These are phyloP conservation scores for Spatulosminthurus flaviceps DNA, from an alignment of 2,888 invertebrate genomes.

Conservation along the genomic window DNA sequence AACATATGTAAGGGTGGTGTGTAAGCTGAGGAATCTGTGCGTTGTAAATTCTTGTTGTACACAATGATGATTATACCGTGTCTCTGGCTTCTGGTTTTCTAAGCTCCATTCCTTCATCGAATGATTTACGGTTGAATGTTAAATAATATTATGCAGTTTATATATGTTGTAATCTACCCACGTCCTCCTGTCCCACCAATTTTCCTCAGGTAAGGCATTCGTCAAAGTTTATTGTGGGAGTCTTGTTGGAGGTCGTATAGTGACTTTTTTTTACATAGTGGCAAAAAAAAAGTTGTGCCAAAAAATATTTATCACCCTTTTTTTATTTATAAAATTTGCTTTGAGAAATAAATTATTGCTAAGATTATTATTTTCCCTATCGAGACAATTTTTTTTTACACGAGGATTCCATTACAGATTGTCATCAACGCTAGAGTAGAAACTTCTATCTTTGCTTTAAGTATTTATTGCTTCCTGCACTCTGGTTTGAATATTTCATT, in stretches of 20 bases:
- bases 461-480: no score
- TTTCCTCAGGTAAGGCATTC: neutral
- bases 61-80: neutral
- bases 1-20: no score
- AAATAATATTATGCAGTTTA: neutral
- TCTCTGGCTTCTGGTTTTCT: constrained; percentile 14
- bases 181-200: neutral
- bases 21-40: neutral
- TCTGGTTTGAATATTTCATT: no score
- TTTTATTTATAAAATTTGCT: neutral
- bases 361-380: no score
- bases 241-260: neutral
- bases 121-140: constrained; percentile 1
- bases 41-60: neutral
- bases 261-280: no score
- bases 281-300: neutral
- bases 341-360: no score
- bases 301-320: neutral
- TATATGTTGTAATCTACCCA: neutral
- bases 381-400: no score
- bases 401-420: no score
- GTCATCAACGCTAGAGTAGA: no score
- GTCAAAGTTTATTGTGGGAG: constrained; percentile 9
- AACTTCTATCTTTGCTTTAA: no score
- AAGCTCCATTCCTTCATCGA: constrained; percentile 1